A percentile compares a stretch with the other conserved stretches of the same genome.
Evolutionary conservation across 2,888 invertebrate species (phyloP).

Genomic region (Pelosia muscerda): DNA sequence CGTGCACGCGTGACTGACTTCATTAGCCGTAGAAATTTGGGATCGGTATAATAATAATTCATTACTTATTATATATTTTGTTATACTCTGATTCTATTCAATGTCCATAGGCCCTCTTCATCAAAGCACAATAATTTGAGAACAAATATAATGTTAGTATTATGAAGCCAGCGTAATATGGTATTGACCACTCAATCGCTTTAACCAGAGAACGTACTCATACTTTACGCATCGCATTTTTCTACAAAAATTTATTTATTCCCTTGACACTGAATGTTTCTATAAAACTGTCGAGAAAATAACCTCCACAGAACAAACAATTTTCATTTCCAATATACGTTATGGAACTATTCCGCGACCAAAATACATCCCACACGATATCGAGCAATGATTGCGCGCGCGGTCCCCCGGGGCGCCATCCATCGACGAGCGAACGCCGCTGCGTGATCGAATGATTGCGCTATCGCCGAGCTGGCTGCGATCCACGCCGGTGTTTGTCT

Average conservation of each 20-base stretch:
- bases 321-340: conserved; percentile 20
- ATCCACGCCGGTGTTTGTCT: background rate
- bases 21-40: no score
- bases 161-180: no score
- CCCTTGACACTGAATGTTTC: background rate
- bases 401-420: background rate
- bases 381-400: conserved; percentile 1
- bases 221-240: background rate
- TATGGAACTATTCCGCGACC: conserved; percentile 13
- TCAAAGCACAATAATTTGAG: no score
- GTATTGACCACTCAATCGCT: no score
- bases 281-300: background rate
- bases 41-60: no score
- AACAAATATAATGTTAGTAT: no score
- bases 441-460: background rate
- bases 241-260: background rate
- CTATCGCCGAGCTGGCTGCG: background rate
- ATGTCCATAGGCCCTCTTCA: no score
- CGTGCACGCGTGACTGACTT: no score
- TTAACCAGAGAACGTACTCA: no score
- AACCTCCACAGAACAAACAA: background rate
- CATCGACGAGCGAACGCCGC: background rate
- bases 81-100: no score
- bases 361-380: conserved; percentile 4
- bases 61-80: no score